Percentiles rank a stretch among this genome's conserved stretches.
phyloP scores from a whole-genome alignment of 2,797 vertebrate species.

The Phylloscopus collybita region DNA sequence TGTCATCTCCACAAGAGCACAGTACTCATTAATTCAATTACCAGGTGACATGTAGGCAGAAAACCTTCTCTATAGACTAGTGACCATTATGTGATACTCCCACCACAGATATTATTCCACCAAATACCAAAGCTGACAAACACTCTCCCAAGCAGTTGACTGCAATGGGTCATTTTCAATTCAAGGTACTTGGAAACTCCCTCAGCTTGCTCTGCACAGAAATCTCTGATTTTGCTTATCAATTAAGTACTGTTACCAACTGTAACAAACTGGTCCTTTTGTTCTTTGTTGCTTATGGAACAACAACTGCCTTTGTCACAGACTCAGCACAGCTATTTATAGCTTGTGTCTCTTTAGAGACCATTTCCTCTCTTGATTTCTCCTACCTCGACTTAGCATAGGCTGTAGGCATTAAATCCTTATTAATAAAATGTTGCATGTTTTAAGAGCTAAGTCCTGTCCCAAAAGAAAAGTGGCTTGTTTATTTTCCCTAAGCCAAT shows the following conservation, averaged over 20 bases:
- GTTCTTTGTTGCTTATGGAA: constrained; percentile 73
- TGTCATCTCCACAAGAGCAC: not conserved
- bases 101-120: not conserved
- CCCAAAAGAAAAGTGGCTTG: not conserved
- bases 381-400: constrained; percentile 36
- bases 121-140: constrained; percentile 20
- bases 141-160: not conserved
- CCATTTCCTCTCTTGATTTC: constrained; percentile 65
- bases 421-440: not conserved
- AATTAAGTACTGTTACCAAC: constrained; percentile 68
- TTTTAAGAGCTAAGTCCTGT: not conserved
- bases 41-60: not conserved
- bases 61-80: not conserved
- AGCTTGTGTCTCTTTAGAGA: constrained; percentile 64
- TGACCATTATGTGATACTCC: not conserved
- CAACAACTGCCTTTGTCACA: constrained; percentile 71
- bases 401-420: not conserved
- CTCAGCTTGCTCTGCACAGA: constrained; percentile 6
- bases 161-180: constrained; percentile 38
- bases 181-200: constrained; percentile 36
- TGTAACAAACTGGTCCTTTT: constrained; percentile 70
- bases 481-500: not conserved
- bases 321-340: constrained; percentile 74
- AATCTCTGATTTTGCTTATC: constrained; percentile 58
- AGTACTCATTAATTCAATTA: not conserved